phyloP scores from a whole-genome alignment of 2,888 invertebrate species.

The Drosophila prolongata region DNA sequence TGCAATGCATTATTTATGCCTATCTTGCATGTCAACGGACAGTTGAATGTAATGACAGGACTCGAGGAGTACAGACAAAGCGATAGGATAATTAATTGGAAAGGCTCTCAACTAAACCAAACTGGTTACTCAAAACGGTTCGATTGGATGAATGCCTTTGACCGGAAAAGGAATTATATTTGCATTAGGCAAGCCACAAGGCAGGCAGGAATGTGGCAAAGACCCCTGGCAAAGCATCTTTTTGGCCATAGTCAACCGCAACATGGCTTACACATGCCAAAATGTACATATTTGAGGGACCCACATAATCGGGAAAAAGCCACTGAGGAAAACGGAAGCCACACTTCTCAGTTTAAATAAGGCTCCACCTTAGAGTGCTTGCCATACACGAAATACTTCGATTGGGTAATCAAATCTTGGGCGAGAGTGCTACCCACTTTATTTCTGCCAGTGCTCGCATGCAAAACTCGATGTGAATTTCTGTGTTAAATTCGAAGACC shows the following conservation, averaged over 20 bases:
- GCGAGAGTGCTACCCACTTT: neutral
- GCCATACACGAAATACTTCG: neutral
- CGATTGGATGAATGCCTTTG: constrained; percentile 13
- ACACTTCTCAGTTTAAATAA: constrained; percentile 1
- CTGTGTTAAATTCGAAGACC: constrained; percentile 28
- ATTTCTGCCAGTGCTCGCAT: constrained; percentile 34
- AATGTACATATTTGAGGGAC: constrained; percentile 38
- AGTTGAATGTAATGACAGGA: constrained; percentile 29
- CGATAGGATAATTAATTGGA: constrained; percentile 42
- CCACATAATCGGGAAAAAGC: constrained; percentile 16
- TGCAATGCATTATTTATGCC: constrained; percentile 43
- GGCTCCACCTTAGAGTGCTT: neutral
- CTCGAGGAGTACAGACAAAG: neutral
- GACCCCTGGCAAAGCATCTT: constrained; percentile 5
- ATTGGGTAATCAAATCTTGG: neutral
- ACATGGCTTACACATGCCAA: constrained; percentile 40
- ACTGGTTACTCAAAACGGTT: neutral
- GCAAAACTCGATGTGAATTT: constrained; percentile 32
- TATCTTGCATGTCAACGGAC: constrained; percentile 25
- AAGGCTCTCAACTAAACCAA: neutral
- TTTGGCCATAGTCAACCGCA: constrained; percentile 14
- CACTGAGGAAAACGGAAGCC: constrained; percentile 11
- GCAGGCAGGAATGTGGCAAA: constrained; percentile 1
- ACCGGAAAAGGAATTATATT: constrained; percentile 39
- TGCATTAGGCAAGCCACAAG: constrained; percentile 32